Evolutionary conservation across 2,797 vertebrate genomes (phyloP), one percentile per base, ranked within the genome.

Genomic region (Remorina albescens): DNA sequence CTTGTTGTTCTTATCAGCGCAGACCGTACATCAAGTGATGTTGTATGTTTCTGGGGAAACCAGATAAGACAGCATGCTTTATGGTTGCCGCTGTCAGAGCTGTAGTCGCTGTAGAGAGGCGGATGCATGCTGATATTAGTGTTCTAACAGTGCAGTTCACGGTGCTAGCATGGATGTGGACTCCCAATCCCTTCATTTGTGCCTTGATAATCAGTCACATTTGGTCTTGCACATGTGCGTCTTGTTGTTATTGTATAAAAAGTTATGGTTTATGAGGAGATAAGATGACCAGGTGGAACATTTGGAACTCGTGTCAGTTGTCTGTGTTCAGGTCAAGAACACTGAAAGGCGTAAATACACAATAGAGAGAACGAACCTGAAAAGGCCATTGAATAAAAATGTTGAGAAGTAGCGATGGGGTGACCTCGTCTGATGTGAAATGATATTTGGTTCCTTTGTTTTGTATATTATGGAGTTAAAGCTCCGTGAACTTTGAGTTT

Each of bases 1-100:
- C 15, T 12, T 26, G 26, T 23, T 30, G 32, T 15, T 28, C 36
- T 73, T 69, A 73, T 71, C 67, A 62, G 57, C 37, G 25, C 57
- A 13, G 12, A 2, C 28, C 19, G 30, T 28, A 2, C 10, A 26
- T 19, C 7, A 18, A 18, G 9, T 56, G 6, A 4, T 28, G 13
- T 30, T 30, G 30, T 30, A 30, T 30, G 28, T 51, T 21, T 32
- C 32, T 54, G 51, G 7, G 36, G 21, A 42, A 8, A 49, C 0
- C 2, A 23, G 66, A 69, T 69, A 74, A 82, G 54, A 67, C n/a
- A 3, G 2, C 7, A 10, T 1, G 25, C 5, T 39, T 46, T 67
- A 8, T 37, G 73, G 42, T 46, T 44, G 26, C n/a, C 15, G 2
- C 19, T 19, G 23, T 21, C 44, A n/a, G 44, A 47, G 44, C 34